These are phyloP conservation scores for Callyntrura guangdongensis DNA, from an alignment of 2,888 invertebrate species.

Conservation along the genomic window DNA sequence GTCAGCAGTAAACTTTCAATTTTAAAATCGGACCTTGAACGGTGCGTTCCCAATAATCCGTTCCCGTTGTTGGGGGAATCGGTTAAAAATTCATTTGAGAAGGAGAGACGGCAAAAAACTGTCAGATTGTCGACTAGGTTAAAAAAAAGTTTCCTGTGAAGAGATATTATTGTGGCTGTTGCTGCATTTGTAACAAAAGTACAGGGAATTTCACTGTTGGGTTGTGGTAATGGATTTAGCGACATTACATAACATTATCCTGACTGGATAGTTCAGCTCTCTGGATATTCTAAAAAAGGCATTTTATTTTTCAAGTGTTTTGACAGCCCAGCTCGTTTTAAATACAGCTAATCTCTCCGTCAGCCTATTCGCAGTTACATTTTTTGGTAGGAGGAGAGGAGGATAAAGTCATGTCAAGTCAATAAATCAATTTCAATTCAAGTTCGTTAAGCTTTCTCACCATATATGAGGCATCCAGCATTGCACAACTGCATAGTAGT, in stretches of 20 bases:
- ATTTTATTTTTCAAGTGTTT: slow-evolving; percentile 37
- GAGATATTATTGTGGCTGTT: background rate
- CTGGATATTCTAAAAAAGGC: background rate
- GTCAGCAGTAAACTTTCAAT: slow-evolving; percentile 24
- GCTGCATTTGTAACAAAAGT: background rate
- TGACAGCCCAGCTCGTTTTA: slow-evolving; percentile 42
- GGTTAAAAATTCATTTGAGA: slow-evolving; percentile 15
- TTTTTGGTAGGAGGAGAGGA: background rate
- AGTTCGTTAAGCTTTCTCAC: slow-evolving; percentile 4
- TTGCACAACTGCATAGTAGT: background rate
- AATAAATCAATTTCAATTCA: slow-evolving; percentile 51
- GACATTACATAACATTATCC: background rate
- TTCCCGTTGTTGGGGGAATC: background rate
- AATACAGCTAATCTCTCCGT: slow-evolving; percentile 43
- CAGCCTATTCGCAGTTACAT: background rate
- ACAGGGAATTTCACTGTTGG: background rate
- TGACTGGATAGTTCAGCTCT: background rate
- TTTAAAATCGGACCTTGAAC: slow-evolving; percentile 43
- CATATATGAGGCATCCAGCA: background rate
- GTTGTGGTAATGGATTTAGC: background rate
- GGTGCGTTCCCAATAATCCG: background rate
- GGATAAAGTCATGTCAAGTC: slow-evolving; percentile 17
- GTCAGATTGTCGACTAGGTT: background rate
- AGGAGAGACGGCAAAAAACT: background rate
- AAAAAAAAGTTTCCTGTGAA: too few relatives aligned